Evolutionary conservation across 2,113 vertebrate genomes (phyloP), one percentile per base, ranked within the genome.

Genomic region (Cavia porcellus): DNA sequence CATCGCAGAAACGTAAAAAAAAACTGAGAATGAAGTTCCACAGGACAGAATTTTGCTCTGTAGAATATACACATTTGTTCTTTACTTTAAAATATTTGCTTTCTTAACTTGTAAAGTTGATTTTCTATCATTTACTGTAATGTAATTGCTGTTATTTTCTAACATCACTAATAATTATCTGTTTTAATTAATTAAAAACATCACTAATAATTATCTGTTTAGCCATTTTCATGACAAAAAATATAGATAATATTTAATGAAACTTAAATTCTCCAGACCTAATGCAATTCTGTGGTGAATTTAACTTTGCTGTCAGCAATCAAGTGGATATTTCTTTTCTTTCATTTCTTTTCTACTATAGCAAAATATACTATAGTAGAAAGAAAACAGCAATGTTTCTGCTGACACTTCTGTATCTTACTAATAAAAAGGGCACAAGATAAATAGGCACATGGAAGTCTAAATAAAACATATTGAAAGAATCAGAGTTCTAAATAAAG

Each of bases 371-470:
- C n/a, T n/a, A 87, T 15, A 91, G 84, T 88, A 96, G 85, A 88
- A 95, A 97, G 96, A 90, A 97, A 88, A 83, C 61, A 93, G 98
- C 97, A 98, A 94, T 98, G 96, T 97, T 98, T 97, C 93, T 98
- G 97, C 75, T 97, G 97, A 97, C 90, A 96, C 30, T 72, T 96
- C 96, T 98, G 96, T 98, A 98, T 98, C 98, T 98, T 86, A 97
- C 91, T 97, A 98, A 98, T 96, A 95, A 98, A 97, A 99, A 99
- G 98, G 99, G 99, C 98, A 98, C 98, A 97, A 98, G 98, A 98
- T 98, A 98, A 98, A 98, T 99, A 99, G 99, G 99, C 99, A 99
- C 99, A 0, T 98, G 98, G 98, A 98, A 98, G 98, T 98, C 93
- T 88, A 97, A 98, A 98, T 97, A 98, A 98, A 98, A 98, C 94